Conservation (phyloP, 2,888 invertebrate species). For the Caenorhabditis becei region DNA sequence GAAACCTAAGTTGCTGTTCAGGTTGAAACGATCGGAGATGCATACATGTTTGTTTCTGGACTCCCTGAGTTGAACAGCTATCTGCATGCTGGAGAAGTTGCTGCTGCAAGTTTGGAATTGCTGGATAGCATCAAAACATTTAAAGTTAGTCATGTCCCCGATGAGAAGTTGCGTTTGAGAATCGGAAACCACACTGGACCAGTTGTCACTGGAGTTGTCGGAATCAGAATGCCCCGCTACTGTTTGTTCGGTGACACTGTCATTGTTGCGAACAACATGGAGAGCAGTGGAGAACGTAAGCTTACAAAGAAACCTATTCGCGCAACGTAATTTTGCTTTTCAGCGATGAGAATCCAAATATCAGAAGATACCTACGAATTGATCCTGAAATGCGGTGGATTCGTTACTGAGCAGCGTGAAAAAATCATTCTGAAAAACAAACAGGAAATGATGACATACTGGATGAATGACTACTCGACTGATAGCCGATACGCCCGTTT, state of each 20-base stretch:
- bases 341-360: conserved; percentile 70
- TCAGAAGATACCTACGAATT: conserved; percentile 62
- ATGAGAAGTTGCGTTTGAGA: conserved; percentile 64
- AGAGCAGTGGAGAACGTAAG: conserved; percentile 69
- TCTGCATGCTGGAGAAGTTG: conserved; percentile 70
- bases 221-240: conserved; percentile 66
- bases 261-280: conserved; percentile 68
- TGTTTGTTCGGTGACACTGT: conserved; percentile 70
- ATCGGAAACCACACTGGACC: conserved; percentile 70
- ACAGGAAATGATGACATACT: conserved; percentile 55
- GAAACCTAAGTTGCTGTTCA: conserved; percentile 5
- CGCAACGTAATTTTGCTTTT: conserved; percentile 59
- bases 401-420: conserved; percentile 58
- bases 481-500: conserved; percentile 50
- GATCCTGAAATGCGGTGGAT: conserved; percentile 65
- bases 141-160: conserved; percentile 62
- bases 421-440: conserved; percentile 63
- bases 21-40: conserved; percentile 71
- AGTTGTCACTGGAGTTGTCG: conserved; percentile 67
- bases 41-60: conserved; percentile 71
- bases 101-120: conserved; percentile 66
- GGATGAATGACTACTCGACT: conserved; percentile 57
- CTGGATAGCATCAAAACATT: conserved; percentile 64
- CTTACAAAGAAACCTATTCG: no score
- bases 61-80: conserved; percentile 67